Evolutionary conservation across 2,797 vertebrate species (phyloP).

Genomic region (Pantherophis vulpinus): DNA sequence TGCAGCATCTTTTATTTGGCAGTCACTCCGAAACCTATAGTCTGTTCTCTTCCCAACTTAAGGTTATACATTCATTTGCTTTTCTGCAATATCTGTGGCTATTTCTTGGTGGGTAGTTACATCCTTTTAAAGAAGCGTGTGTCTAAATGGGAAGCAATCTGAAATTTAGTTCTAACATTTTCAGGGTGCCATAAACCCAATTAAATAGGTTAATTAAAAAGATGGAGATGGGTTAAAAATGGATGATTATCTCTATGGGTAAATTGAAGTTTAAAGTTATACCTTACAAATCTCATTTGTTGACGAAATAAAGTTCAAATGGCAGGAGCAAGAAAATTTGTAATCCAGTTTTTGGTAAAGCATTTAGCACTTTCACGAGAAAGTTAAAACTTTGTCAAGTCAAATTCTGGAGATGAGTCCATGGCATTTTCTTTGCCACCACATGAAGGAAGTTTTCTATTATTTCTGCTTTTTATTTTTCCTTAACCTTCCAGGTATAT

Average conservation of each 20-base stretch:
- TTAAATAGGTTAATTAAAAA: background rate
- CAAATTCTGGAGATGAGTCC: background rate
- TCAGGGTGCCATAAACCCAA: background rate
- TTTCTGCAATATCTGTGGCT: background rate
- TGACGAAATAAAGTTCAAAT: background rate
- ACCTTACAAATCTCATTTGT: background rate
- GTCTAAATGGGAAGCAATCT: background rate
- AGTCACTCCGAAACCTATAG: background rate
- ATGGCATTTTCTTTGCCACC: background rate
- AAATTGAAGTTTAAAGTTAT: background rate
- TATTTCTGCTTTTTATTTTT: background rate
- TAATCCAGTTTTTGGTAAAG: background rate
- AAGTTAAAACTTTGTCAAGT: background rate
- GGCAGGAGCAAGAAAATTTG: background rate
- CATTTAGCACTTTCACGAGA: background rate
- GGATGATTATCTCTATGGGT: background rate
- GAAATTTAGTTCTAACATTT: background rate
- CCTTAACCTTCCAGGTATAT: background rate
- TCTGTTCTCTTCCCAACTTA: background rate
- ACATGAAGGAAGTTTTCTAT: background rate
- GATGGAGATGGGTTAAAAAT: background rate
- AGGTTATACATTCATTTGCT: background rate
- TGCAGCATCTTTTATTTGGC: background rate
- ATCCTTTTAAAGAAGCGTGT: background rate
- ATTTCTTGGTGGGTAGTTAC: background rate